Evolutionary conservation across 1,140 invertebrate species (phyloP).

Genomic region (Periplaneta americana): DNA sequence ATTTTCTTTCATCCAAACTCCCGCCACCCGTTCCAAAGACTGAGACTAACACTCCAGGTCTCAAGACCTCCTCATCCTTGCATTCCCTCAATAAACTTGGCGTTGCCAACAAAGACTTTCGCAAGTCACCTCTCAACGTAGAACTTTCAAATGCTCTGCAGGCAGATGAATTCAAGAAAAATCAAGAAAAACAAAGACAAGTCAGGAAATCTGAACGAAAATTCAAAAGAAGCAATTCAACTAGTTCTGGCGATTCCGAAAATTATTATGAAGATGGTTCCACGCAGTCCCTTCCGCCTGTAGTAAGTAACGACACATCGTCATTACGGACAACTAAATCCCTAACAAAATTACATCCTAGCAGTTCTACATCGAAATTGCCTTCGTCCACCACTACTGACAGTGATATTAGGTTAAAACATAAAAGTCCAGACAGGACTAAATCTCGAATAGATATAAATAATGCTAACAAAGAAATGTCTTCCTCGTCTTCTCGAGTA

Average conservation of each 20-base stretch:
- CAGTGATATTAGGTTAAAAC: not conserved
- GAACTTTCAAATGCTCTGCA: constrained; percentile 29
- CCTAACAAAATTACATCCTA: not conserved
- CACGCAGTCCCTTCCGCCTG: not conserved
- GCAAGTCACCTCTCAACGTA: constrained; percentile 70
- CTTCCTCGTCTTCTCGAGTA: not conserved
- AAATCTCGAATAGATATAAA: not conserved
- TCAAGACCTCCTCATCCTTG: constrained; percentile 1
- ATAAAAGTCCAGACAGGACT: not conserved
- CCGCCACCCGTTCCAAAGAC: constrained; percentile 54
- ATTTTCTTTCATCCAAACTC: constrained; percentile 24
- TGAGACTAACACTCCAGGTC: constrained; percentile 35
- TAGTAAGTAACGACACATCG: constrained; percentile 1
- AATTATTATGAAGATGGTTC: not conserved
- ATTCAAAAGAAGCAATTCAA: constrained; percentile 13
- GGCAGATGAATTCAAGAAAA: constrained; percentile 32
- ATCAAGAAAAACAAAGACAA: constrained; percentile 39
- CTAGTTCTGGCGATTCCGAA: constrained; percentile 13
- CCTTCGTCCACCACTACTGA: not conserved
- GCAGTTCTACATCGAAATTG: not conserved
- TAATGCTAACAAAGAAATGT: not conserved
- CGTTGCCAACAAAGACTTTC: constrained; percentile 63
- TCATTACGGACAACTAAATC: not conserved
- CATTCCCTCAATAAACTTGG: constrained; percentile 2
- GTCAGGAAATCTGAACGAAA: not conserved